phyloP scores from a whole-genome alignment of 2,888 invertebrate species.

The Microctonus brassicae region DNA sequence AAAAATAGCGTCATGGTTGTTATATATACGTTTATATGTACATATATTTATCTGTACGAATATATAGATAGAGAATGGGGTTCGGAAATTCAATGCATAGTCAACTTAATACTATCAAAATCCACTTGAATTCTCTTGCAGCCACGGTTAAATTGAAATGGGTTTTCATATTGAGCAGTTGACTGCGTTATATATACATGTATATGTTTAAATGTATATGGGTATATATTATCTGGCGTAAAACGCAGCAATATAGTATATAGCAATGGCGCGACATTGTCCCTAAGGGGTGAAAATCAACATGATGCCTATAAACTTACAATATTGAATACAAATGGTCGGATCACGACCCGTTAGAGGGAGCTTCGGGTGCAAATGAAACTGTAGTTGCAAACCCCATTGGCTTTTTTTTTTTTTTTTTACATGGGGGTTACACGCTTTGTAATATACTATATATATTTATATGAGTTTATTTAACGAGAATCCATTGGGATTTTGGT shows the following conservation, averaged over 20 bases:
- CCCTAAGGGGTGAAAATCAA: constrained; percentile 45
- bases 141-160: constrained; percentile 64
- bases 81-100: constrained; percentile 63
- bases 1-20: neutral
- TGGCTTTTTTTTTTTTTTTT: neutral
- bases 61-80: constrained; percentile 11
- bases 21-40: neutral
- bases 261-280: constrained; percentile 24
- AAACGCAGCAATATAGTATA: neutral
- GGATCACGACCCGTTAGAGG: constrained; percentile 49
- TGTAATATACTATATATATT: too few species aligned
- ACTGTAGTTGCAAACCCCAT: constrained; percentile 38
- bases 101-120: constrained; percentile 65
- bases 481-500: neutral
- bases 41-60: neutral
- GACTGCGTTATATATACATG: constrained; percentile 13
- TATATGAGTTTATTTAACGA: constrained; percentile 18
- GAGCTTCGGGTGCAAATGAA: constrained; percentile 62
- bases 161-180: constrained; percentile 50
- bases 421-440: neutral
- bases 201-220: neutral
- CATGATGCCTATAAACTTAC: constrained; percentile 68
- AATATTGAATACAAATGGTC: constrained; percentile 70
- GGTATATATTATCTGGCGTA: neutral
- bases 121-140: constrained; percentile 59